Evolutionary conservation across 2,888 invertebrate species (phyloP).

Genomic region (Apomyelois bistriatella): DNA sequence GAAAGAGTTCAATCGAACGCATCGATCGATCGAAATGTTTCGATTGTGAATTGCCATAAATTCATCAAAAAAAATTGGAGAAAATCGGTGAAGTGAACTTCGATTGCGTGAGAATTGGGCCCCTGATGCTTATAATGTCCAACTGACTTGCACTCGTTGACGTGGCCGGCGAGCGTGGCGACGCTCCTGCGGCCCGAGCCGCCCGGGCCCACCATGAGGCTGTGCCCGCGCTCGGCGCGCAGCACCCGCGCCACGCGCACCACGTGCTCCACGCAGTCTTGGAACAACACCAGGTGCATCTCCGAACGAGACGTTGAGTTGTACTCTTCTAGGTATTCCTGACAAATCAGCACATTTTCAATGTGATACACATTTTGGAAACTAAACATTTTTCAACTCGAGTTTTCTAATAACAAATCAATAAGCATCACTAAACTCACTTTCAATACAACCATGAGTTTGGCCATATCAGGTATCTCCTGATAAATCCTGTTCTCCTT

Average conservation of each 20-base stretch:
- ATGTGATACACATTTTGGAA: too few relatives aligned
- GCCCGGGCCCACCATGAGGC: slow-evolving; percentile 92
- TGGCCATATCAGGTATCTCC: slow-evolving; percentile 87
- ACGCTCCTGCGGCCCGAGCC: slow-evolving; percentile 95
- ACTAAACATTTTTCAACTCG: too few relatives aligned
- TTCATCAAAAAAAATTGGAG: too few relatives aligned
- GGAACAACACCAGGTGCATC: slow-evolving; percentile 92
- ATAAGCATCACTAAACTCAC: slow-evolving; percentile 59
- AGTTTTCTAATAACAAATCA: too few relatives aligned
- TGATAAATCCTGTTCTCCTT: slow-evolving; percentile 88
- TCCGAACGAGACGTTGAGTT: slow-evolving; percentile 87
- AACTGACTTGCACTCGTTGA: slow-evolving; percentile 89
- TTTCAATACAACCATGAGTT: slow-evolving; percentile 85
- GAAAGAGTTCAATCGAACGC: too few relatives aligned
- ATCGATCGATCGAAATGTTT: too few relatives aligned
- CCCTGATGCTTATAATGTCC: too few relatives aligned
- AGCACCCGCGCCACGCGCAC: slow-evolving; percentile 92
- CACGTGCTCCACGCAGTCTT: slow-evolving; percentile 93
- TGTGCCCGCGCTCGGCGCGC: slow-evolving; percentile 92
- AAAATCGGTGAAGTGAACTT: too few relatives aligned
- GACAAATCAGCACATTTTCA: slow-evolving; percentile 12
- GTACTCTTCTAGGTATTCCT: slow-evolving; percentile 93
- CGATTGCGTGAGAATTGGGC: too few relatives aligned
- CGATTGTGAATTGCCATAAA: too few relatives aligned
- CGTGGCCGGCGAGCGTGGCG: slow-evolving; percentile 89